Base-by-base conservation (phyloP, 2,888 invertebrate genomes). In the Protodeltote pygarga region DNA sequence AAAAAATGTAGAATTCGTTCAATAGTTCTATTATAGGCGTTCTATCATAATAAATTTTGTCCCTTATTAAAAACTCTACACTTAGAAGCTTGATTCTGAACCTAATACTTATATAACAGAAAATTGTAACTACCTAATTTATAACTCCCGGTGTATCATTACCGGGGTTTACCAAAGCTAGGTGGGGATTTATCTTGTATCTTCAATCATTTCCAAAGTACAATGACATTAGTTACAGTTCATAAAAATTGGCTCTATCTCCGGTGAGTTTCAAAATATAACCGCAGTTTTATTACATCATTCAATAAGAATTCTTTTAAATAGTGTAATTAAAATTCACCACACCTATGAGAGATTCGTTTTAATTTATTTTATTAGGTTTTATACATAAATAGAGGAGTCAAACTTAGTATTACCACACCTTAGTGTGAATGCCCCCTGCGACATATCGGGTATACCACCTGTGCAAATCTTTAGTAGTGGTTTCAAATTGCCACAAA, bases 311-410 rank as follows among this genome's bases (percentile, higher is more conserved):
- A 50, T 57, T 39, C 3, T 17, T 13, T 34, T n/a, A 50, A 63
- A 63, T 50, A 17, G 16, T 24, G 25, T 41, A 57, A 57, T 63
- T 60, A 38, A 47, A 31, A 41, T 59, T 65, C 44, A 45, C 60
- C 45, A 39, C 61, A 48, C 53, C 60, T 37, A 29, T 47, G 21
- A 13, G 15, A 35, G 21, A 31, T 11, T 8, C 8, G 25, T 48
- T 45, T 27, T 15, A 34, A 49, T 48, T 13, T 41, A 50, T 46
- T 46, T 40, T 40, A 59, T 52, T 25, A 25, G n/a, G 14, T 35
- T 46, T 14, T 23, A 9, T 14, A 27, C 5, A 23, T 35, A 33
- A 13, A 14, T 19, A 37, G 14, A 11, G 3, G 5, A 28, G 11
- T 8, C 2, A 25, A 47, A 37, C 5, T 14, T 4, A 35, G 27